Conservation (phyloP, 2,113 vertebrate species). For the Nerophis ophidion region DNA sequence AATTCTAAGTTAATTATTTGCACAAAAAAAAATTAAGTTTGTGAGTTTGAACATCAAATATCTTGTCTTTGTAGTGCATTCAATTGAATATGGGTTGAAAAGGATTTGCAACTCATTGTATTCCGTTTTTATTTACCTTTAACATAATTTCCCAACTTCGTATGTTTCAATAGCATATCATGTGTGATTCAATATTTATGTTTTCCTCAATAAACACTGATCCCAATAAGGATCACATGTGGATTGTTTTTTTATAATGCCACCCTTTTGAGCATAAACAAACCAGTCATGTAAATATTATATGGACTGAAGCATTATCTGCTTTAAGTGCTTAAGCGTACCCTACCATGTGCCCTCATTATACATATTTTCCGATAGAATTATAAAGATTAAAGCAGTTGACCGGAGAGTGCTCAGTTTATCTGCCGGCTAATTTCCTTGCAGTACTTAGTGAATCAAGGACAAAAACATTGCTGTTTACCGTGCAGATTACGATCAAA, state of each 20-base stretch:
- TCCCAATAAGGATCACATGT: too few species aligned
- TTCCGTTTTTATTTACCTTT: too few species aligned
- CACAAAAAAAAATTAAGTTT: too few species aligned
- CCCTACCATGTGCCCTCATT: conserved; percentile 28
- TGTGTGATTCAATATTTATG: background rate
- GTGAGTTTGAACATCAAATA: too few species aligned
- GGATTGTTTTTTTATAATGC: background rate
- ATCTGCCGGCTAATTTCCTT: conserved; percentile 44
- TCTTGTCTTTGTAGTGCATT: too few species aligned
- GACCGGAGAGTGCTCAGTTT: conserved; percentile 32
- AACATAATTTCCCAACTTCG: too few species aligned
- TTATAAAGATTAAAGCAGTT: conserved; percentile 32
- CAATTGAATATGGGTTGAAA: too few species aligned
- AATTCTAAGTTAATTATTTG: too few species aligned
- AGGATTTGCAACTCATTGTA: too few species aligned
- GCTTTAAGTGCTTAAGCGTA: conserved; percentile 38
- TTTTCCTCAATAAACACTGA: background rate
- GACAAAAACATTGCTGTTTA: conserved; percentile 35
- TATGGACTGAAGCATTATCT: conserved; percentile 36
- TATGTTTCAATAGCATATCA: background rate
- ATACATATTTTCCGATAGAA: conserved; percentile 48
- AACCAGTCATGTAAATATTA: conserved; percentile 18
- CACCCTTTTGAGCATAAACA: background rate
- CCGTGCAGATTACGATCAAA: conserved; percentile 27
- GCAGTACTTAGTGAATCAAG: conserved; percentile 38